These are phyloP conservation scores for Etheostoma perlongum DNA, from an alignment of 2,797 vertebrate genomes.

Conservation along the genomic window DNA sequence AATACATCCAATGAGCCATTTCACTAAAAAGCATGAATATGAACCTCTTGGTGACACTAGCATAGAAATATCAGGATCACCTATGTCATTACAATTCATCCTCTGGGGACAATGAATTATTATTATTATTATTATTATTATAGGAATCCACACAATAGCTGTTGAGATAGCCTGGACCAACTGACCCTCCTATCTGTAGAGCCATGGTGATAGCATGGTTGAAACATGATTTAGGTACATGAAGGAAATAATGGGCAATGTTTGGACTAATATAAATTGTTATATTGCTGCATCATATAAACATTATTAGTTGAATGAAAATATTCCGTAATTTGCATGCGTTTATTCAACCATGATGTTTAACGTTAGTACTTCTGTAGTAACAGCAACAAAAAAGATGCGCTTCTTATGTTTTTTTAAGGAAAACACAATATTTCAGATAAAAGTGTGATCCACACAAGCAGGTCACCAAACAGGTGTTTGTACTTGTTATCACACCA, in stretches of 20 bases:
- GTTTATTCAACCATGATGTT: background rate
- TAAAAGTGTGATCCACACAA: background rate
- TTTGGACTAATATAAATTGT: background rate
- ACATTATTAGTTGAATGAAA: background rate
- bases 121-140: no score
- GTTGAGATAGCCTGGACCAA: background rate
- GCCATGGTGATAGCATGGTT: background rate
- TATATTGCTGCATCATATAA: background rate
- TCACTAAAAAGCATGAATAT: background rate
- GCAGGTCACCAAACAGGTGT: constrained; percentile 40
- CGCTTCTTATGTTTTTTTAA: background rate
- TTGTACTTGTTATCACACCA: constrained; percentile 7
- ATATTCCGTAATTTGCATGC: background rate
- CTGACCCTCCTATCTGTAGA: rapidly evolving
- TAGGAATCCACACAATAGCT: background rate
- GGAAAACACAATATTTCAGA: background rate
- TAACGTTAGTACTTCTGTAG: background rate
- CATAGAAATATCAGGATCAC: background rate
- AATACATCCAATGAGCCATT: background rate
- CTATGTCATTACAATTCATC: background rate
- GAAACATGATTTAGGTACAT: background rate
- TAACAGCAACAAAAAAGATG: background rate
- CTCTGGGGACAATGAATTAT: background rate
- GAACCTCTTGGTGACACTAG: background rate
- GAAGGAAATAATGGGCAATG: background rate